Base-by-base conservation (phyloP, 2,113 vertebrate species). In the Brienomyrus brachyistius region DNA sequence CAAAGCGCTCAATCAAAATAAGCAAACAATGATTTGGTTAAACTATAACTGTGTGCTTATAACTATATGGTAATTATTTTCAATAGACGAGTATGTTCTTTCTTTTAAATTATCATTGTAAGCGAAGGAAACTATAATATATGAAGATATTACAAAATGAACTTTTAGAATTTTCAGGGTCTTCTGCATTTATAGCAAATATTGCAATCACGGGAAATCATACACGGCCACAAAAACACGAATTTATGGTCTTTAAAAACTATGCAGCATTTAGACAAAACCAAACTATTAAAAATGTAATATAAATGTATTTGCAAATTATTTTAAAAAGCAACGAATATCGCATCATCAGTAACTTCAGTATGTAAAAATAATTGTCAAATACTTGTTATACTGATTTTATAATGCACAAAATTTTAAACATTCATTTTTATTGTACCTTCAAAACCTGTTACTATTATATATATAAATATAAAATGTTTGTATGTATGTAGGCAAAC, bases 381-480 rank as follows among this genome's bases (percentile, higher is more conserved):
- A 89, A 27, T 74, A 50, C 21, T 21, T 47, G 21, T 56, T 83
- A 50, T 87, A 82, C 89, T 31, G 50, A 89, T 45, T 82, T 87
- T 40, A 50, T 84, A 40, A 45, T 21, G 7, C 43, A 21, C 82
- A 3, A 1, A n/a, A n/a, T 84, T 84, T 27, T 84, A 13, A n/a
- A 51, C 50, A 23, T 31, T 27, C 0, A 50, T n/a, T 48, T 10
- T 85, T 10, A 27, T 51, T 85, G 45, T 50, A 48, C 35, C 35
- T 77, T 77, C 15, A 40, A n/a, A 51, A n/a, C 23, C 5, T 80
- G 27, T 13, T 45, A 43, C 70, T 27, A 77, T 35, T 43, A 80
- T 5, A 82, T 7, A 8, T 45, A 82, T 7, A 17, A 8, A 48
- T 21, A 51, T 15, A 51, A 3, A 9, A 51, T 23, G 21, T 17